Conservation (phyloP, 1,140 invertebrate species). For the Battus philenor region DNA sequence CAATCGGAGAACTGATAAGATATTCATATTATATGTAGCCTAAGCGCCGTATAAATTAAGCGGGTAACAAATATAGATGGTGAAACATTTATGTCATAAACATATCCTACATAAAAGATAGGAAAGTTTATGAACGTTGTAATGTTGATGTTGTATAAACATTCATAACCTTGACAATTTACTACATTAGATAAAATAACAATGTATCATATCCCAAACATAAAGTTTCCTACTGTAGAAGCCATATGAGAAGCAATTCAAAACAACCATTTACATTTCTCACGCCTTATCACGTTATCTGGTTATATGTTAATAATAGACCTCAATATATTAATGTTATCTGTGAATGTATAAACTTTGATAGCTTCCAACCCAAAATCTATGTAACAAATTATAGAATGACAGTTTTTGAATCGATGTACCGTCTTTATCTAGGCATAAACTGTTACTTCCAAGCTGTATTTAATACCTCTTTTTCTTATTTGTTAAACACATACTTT, state of each 20-base stretch:
- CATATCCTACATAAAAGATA: too few species aligned
- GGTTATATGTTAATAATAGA: constrained; percentile 26
- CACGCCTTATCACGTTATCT: constrained; percentile 37
- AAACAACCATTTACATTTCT: constrained; percentile 52
- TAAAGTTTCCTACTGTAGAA: constrained; percentile 22
- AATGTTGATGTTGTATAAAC: too few species aligned
- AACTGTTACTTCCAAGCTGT: too few species aligned
- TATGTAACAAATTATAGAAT: too few species aligned
- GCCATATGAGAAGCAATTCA: constrained; percentile 43
- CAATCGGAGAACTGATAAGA: constrained; percentile 6
- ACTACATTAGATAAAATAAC: background rate
- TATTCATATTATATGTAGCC: constrained; percentile 7
- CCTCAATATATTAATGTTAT: constrained; percentile 30
- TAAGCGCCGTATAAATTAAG: too few species aligned
- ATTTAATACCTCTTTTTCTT: too few species aligned
- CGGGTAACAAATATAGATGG: too few species aligned
- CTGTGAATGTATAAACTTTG: constrained; percentile 25
- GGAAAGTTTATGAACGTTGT: too few species aligned
- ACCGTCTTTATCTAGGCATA: too few species aligned
- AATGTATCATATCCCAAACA: constrained; percentile 10
- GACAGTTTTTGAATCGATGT: too few species aligned
- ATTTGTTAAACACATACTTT: too few species aligned
- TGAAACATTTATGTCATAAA: too few species aligned
- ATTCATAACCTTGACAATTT: background rate
- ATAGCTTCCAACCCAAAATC: constrained; percentile 18